phyloP scores from a whole-genome alignment of 2,888 invertebrate species.

The Drosophila barbarae region DNA sequence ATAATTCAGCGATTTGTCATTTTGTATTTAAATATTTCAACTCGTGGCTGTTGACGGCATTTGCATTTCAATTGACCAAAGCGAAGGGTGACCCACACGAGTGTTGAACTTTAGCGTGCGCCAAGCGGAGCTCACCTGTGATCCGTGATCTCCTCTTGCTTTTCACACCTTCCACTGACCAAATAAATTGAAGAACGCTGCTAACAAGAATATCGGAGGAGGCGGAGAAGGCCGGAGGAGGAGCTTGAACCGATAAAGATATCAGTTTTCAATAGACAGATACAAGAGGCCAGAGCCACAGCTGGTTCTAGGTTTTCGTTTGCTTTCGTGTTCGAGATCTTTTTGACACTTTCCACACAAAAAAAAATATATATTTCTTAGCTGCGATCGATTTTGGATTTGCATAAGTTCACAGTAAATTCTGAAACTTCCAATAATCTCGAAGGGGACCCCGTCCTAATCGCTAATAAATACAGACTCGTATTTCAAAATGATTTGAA shows the following conservation, averaged over 20 bases:
- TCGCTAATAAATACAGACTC: slow-evolving; percentile 69
- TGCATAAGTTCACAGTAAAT: slow-evolving; percentile 75
- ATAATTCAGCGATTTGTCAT: slow-evolving; percentile 74
- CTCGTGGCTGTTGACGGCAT: slow-evolving; percentile 43
- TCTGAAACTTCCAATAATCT: slow-evolving; percentile 49
- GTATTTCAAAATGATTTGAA: slow-evolving; percentile 72
- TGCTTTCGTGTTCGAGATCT: slow-evolving; percentile 15
- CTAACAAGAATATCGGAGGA: slow-evolving; percentile 46
- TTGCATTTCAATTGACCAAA: slow-evolving; percentile 68
- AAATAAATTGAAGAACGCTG: slow-evolving; percentile 42
- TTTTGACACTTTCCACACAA: slow-evolving; percentile 64
- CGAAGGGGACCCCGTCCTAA: slow-evolving; percentile 45
- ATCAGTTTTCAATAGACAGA: slow-evolving; percentile 54
- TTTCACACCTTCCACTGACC: slow-evolving; percentile 62
- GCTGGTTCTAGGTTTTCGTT: slow-evolving; percentile 34
- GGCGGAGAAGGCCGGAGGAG: neutral
- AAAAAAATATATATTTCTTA: slow-evolving; percentile 26
- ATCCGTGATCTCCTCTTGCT: slow-evolving; percentile 25
- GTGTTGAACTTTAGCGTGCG: slow-evolving; percentile 68
- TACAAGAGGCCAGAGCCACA: slow-evolving; percentile 7
- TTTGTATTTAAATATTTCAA: slow-evolving; percentile 70
- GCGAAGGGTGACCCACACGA: slow-evolving; percentile 37
- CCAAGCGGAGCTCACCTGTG: slow-evolving; percentile 42
- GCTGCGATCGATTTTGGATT: slow-evolving; percentile 43
- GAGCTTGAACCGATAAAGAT: slow-evolving; percentile 55